These are phyloP conservation scores for Elgonia sp. DNA, from an alignment of 2,888 invertebrate species.

Conservation along the genomic window DNA sequence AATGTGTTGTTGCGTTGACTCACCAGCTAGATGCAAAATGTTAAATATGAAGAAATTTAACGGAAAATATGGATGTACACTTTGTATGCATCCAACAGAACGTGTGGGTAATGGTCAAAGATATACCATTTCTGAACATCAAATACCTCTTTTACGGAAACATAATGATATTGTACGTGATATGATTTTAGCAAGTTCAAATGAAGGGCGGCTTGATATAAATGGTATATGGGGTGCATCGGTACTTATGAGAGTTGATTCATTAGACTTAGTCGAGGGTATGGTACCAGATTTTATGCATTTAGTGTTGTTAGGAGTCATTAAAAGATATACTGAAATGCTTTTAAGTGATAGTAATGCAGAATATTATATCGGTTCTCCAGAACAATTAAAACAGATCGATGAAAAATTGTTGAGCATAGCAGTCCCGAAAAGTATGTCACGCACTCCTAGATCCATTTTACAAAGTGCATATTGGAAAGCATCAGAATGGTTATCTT, in stretches of 20 bases:
- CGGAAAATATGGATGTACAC: constrained; percentile 67
- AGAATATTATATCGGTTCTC: constrained; percentile 54
- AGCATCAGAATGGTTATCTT: constrained; percentile 45
- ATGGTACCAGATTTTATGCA: constrained; percentile 76
- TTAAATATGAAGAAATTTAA: constrained; percentile 73
- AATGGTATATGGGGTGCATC: constrained; percentile 58
- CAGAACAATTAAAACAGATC: neutral
- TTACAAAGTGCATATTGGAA: neutral
- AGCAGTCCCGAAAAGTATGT: neutral
- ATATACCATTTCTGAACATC: constrained; percentile 35
- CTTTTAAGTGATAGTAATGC: constrained; percentile 22
- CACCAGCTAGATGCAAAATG: constrained; percentile 25
- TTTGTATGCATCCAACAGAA: constrained; percentile 60
- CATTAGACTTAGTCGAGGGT: constrained; percentile 68
- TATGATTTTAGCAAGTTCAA: constrained; percentile 10
- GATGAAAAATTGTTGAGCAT: neutral
- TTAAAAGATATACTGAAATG: constrained; percentile 44
- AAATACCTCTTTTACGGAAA: constrained; percentile 27
- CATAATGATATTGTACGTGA: constrained; percentile 18
- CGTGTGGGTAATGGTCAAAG: constrained; percentile 5
- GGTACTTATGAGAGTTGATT: constrained; percentile 56
- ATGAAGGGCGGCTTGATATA: neutral
- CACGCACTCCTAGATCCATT: neutral
- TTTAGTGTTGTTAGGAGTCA: constrained; percentile 64
- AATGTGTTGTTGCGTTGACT: constrained; percentile 57